Evolutionary conservation across 30 jellyfish, hydroid and myxozoan genomes (phyloP).

Genomic region (Pseudorhiza aurosa): DNA sequence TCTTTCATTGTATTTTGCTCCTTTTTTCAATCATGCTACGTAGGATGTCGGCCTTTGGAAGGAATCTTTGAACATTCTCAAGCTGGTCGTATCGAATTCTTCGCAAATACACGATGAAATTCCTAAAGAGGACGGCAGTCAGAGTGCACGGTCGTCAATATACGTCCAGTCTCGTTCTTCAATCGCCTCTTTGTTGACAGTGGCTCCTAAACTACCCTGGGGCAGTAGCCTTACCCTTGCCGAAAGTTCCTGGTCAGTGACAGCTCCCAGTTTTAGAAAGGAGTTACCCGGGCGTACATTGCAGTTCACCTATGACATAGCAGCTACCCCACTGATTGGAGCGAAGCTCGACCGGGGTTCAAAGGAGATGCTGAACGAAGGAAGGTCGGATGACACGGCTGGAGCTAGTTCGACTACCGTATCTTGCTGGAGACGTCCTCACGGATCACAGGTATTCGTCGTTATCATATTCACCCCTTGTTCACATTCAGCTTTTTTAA

Average conservation of each 20-base stretch:
- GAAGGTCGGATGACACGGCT: slow-evolving; percentile 60
- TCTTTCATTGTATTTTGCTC: neutral
- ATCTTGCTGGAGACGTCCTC: slow-evolving; percentile 97
- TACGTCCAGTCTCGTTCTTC: slow-evolving; percentile 96
- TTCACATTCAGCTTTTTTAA: too few species aligned
- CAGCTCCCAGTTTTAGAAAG: slow-evolving; percentile 81
- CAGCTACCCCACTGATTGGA: slow-evolving; percentile 97
- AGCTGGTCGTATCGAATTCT: slow-evolving; percentile 95
- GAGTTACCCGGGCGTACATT: slow-evolving; percentile 99
- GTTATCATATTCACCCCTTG: too few species aligned
- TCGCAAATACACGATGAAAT: slow-evolving; percentile 94
- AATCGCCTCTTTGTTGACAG: slow-evolving; percentile 89
- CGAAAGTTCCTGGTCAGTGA: slow-evolving; percentile 82
- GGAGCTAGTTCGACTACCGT: slow-evolving; percentile 58
- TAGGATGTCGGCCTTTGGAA: slow-evolving; percentile 98
- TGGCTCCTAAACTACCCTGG: slow-evolving; percentile 93
- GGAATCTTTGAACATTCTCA: slow-evolving; percentile 90
- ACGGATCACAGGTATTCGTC: slow-evolving; percentile 89
- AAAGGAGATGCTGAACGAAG: slow-evolving; percentile 52
- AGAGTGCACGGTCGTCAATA: slow-evolving; percentile 72
- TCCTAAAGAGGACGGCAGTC: slow-evolving; percentile 32
- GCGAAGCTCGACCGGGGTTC: slow-evolving; percentile 80
- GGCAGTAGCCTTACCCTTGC: slow-evolving; percentile 88
- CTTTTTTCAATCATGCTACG: too few species aligned
- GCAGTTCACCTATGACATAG: slow-evolving; percentile 92